Conservation (phyloP, 2,888 invertebrate genomes). For the Ichneumon xanthorius region DNA sequence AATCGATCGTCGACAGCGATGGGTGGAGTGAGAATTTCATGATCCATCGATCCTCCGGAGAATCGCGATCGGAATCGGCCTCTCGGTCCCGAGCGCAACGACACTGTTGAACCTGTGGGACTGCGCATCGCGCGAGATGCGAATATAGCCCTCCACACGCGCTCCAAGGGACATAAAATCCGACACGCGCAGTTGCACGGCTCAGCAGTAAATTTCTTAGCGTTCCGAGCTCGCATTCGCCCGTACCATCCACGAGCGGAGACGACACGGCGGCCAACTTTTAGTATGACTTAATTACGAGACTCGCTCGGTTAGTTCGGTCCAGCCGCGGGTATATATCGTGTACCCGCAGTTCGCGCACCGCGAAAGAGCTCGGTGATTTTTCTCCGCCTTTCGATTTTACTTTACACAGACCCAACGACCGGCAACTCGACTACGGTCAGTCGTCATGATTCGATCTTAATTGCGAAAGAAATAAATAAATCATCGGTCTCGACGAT, state of each 20-base stretch:
- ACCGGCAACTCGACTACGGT: neutral
- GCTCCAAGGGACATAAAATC: constrained; percentile 59
- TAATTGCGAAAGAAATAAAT: constrained; percentile 22
- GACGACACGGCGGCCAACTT: constrained; percentile 66
- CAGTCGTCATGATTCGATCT: constrained; percentile 8
- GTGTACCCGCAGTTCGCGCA: neutral
- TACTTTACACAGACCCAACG: neutral
- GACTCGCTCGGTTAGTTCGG: constrained; percentile 60
- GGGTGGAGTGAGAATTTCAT: constrained; percentile 31
- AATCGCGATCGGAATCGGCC: constrained; percentile 43
- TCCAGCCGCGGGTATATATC: constrained; percentile 22
- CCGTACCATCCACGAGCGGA: constrained; percentile 9
- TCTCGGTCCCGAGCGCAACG: constrained; percentile 35
- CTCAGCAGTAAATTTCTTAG: constrained; percentile 59
- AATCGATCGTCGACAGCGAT: constrained; percentile 10
- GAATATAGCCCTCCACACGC: constrained; percentile 27
- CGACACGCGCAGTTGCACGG: constrained; percentile 58
- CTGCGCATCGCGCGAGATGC: constrained; percentile 4
- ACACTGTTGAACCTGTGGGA: constrained; percentile 28
- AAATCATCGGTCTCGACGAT: constrained; percentile 32
- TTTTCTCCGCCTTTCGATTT: neutral
- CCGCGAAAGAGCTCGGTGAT: neutral
- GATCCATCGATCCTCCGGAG: constrained; percentile 24
- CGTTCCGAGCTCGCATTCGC: constrained; percentile 29
- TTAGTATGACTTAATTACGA: constrained; percentile 76